Evolutionary conservation across 2,888 invertebrate genomes (phyloP), one percentile per base, ranked within the genome.

Genomic region (Acanthopleura granulata): DNA sequence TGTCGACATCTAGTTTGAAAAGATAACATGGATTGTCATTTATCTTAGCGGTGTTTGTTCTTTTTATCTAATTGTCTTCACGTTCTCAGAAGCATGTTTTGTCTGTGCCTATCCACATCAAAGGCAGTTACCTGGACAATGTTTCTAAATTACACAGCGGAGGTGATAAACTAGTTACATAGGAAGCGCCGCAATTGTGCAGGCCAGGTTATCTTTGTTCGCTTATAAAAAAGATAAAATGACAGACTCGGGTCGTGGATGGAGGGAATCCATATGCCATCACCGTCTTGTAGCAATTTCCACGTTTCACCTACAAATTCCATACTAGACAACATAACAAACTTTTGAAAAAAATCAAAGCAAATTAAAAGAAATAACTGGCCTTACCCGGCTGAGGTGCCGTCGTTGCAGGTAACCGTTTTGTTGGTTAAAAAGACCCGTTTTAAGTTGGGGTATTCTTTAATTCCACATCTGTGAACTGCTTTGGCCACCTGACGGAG

Each of bases 381-480:
- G 1, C 82, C 86, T 83, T 79, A 88, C 87, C 88, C 87, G 15
- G 86, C 86, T 9, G 84, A 82, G 11, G 84, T 83, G 11, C 88
- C 87, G 76, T 87, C 87, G 73, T 87, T 88, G 77, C 87, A 87
- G 49, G 87, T 85, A 49, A 86, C 84, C 15, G 81, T 81, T 27
- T 79, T 80, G 72, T 87, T 85, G 9, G 77, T 80, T 16, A 87
- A 77, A 30, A 84, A 80, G 70, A 84, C 81, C 66, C 85, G 77
- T 30, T 83, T 77, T 49, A 87, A 79, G 71, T 82, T 84, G 0
- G 87, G 86, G 22, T 84, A 80, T 73, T 86, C 86, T 73, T 82
- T 81, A 22, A 85, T 80, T n/a, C 84, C 85, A 77, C 87, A 87
- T 61, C 84, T 82, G 74, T 86, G 86, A 14, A 85, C 82, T 72